Conservation (phyloP, 2,888 invertebrate species). For the Athetis lepigone region DNA sequence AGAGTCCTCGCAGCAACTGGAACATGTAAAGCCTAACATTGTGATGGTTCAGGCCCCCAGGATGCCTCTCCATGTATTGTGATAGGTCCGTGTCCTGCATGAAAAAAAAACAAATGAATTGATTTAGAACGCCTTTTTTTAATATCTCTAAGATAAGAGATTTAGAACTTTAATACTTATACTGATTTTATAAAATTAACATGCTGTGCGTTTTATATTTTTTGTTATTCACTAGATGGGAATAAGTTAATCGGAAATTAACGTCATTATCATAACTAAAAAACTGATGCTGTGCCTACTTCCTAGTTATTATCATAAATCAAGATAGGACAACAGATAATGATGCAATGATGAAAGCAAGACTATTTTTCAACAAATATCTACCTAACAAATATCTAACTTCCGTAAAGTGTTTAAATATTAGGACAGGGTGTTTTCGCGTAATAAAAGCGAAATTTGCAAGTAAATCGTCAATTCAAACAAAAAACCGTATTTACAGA, state of each 20-base stretch:
- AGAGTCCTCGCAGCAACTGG: slow-evolving; percentile 98
- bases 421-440: slow-evolving; percentile 12
- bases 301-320: too few relatives aligned
- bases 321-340: too few relatives aligned
- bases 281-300: too few relatives aligned
- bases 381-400: not conserved
- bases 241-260: too few relatives aligned
- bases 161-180: too few relatives aligned
- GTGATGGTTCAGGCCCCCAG: slow-evolving; percentile 97
- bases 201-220: too few relatives aligned
- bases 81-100: slow-evolving; percentile 99
- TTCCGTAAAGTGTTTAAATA: slow-evolving; percentile 2
- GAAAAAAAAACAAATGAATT: not conserved
- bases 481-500: slow-evolving; percentile 34
- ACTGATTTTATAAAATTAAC: too few relatives aligned
- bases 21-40: slow-evolving; percentile 99
- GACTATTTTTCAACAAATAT: slow-evolving; percentile 1
- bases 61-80: slow-evolving; percentile 99
- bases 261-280: too few relatives aligned
- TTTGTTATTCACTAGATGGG: too few relatives aligned
- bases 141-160: too few relatives aligned
- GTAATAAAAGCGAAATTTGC: slow-evolving; percentile 47
- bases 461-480: slow-evolving; percentile 29
- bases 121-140: too few relatives aligned
- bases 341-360: not conserved